phyloP scores from a whole-genome alignment of 2,797 vertebrate species.

The Yasuhikotakia modesta region DNA sequence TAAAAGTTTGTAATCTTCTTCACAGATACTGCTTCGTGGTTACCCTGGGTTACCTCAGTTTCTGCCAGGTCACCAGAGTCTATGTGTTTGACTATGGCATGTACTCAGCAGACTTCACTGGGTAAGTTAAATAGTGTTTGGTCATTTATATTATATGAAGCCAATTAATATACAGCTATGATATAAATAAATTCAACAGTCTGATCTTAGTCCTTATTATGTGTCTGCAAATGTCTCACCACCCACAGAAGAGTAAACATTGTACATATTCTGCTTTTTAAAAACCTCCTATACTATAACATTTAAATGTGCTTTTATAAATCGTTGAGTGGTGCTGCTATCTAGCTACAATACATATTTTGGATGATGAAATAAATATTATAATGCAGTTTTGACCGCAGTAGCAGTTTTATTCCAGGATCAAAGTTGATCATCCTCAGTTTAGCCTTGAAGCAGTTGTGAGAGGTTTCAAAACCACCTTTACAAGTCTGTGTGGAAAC shows the following conservation, averaged over 20 bases:
- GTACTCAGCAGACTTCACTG: conserved; percentile 98
- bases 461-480: too few species aligned
- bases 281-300: not conserved
- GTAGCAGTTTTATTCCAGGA: not conserved
- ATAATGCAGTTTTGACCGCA: too few species aligned
- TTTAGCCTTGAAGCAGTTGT: too few species aligned
- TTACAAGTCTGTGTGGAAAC: not conserved
- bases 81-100: conserved; percentile 99
- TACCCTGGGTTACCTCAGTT: conserved; percentile 93
- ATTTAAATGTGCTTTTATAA: not conserved
- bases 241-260: not conserved
- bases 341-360: not conserved
- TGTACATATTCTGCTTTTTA: not conserved
- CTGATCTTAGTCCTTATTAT: not conserved
- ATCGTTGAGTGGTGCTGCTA: not conserved
- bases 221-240: not conserved
- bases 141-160: not conserved
- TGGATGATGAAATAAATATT: not conserved
- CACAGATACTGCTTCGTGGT: conserved; percentile 95
- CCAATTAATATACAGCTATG: not conserved
- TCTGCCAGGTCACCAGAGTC: conserved; percentile 96
- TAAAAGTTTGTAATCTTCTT: conserved; percentile 1
- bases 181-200: not conserved
- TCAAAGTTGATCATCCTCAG: not conserved
- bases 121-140: conserved; percentile 78